Percentiles rank a stretch among this genome's conserved stretches.
phyloP scores from a whole-genome alignment of 2,113 vertebrate species.

The Hemiprocne comata region DNA sequence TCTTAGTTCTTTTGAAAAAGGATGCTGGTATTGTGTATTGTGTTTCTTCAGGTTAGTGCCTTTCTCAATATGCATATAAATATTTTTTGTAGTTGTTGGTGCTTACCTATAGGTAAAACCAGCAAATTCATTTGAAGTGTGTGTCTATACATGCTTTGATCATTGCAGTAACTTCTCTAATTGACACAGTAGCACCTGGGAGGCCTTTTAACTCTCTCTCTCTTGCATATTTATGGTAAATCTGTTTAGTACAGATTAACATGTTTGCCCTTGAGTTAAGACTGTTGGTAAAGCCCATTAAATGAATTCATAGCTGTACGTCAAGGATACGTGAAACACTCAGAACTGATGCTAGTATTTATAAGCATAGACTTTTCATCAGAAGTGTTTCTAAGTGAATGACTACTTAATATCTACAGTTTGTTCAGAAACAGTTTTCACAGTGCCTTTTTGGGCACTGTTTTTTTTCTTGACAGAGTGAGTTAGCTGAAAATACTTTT shows the following conservation, averaged over 20 bases:
- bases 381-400: not conserved
- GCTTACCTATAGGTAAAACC: not conserved
- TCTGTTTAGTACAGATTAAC: constrained; percentile 37
- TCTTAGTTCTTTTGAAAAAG: not conserved
- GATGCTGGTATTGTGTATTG: not conserved
- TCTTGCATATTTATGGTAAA: constrained; percentile 10
- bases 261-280: constrained; percentile 33
- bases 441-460: not conserved
- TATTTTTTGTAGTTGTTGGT: not conserved
- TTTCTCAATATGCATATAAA: not conserved
- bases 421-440: not conserved
- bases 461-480: not conserved
- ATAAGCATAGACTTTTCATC: not conserved
- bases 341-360: not conserved
- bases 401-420: not conserved
- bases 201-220: not conserved
- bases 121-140: not conserved
- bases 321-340: not conserved
- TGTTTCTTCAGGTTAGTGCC: not conserved
- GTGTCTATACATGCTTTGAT: not conserved
- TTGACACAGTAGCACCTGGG: not conserved
- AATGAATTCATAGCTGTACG: not conserved
- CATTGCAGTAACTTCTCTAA: not conserved
- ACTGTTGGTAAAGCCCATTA: not conserved
- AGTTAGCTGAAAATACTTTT: not conserved